phyloP scores from a whole-genome alignment of 2,113 vertebrate genomes.

The Reinhardtius hippoglossoides region DNA sequence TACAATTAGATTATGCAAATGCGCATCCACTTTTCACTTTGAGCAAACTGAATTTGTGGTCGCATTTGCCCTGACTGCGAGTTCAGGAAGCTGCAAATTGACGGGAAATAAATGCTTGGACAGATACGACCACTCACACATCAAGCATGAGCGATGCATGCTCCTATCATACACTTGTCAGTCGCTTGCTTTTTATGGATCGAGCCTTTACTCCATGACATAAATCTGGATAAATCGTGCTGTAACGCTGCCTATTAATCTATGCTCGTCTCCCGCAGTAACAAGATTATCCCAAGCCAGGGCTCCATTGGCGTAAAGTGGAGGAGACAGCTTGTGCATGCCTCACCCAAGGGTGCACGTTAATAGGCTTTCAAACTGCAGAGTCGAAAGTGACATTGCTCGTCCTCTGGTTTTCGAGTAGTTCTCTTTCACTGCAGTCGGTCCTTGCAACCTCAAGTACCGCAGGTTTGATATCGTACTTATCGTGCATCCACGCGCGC shows the following conservation, averaged over 20 bases:
- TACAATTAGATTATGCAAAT: slow-evolving; percentile 50
- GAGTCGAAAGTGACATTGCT: slow-evolving; percentile 67
- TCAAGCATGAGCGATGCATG: slow-evolving; percentile 24
- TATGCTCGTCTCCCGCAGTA: slow-evolving; percentile 56
- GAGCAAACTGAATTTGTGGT: slow-evolving; percentile 34
- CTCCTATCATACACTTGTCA: slow-evolving; percentile 19
- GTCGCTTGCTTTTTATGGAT: slow-evolving; percentile 49
- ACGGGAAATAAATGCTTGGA: slow-evolving; percentile 35
- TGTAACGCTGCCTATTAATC: slow-evolving; percentile 68
- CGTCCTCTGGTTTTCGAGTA: slow-evolving; percentile 65
- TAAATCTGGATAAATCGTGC: slow-evolving; percentile 64
- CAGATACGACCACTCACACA: neutral
- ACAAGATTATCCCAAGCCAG: slow-evolving; percentile 74
- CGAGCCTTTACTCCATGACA: slow-evolving; percentile 60
- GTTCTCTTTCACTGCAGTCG: slow-evolving; percentile 29
- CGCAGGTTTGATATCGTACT: neutral
- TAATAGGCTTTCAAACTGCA: slow-evolving; percentile 72
- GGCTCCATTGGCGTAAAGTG: slow-evolving; percentile 49
- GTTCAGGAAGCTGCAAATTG: slow-evolving; percentile 32
- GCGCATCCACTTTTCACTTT: neutral
- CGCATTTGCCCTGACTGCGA: neutral
- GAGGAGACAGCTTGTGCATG: slow-evolving; percentile 64
- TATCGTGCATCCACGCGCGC: neutral
- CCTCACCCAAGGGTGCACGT: slow-evolving; percentile 72
- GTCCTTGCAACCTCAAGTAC: slow-evolving; percentile 14